Evolutionary conservation across 1,140 invertebrate species (phyloP).

Genomic region (Paraescarpia echinospica): DNA sequence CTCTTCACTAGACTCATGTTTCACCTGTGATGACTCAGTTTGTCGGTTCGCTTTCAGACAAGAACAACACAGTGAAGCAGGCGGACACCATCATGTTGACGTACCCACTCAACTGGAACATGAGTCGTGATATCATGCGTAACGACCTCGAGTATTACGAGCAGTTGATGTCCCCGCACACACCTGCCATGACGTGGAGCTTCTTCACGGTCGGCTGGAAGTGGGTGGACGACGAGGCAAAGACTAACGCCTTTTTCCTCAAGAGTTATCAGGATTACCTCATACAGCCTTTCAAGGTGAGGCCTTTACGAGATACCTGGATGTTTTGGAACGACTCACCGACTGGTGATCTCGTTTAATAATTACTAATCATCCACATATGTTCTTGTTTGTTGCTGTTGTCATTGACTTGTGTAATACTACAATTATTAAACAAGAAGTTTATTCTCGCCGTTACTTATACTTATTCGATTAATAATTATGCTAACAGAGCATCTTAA

Average conservation of each 20-base stretch:
- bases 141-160: constrained; percentile 31
- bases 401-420: too few species aligned
- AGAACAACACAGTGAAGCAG: constrained; percentile 15
- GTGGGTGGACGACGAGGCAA: constrained; percentile 25
- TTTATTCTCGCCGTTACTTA: too few species aligned
- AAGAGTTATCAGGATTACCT: constrained; percentile 33
- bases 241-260: constrained; percentile 18
- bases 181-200: constrained; percentile 28
- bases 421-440: too few species aligned
- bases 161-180: constrained; percentile 9
- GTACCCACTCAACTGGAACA: constrained; percentile 32
- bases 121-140: constrained; percentile 28
- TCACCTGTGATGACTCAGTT: neutral
- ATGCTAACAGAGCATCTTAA: too few species aligned
- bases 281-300: constrained; percentile 31
- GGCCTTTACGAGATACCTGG: neutral
- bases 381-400: too few species aligned
- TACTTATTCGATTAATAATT: too few species aligned
- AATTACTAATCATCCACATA: too few species aligned
- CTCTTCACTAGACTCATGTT: too few species aligned
- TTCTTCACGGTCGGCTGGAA: constrained; percentile 31
- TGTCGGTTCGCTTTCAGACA: constrained; percentile 4
- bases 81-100: constrained; percentile 32
- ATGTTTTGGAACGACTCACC: neutral
- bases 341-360: neutral